Base-by-base conservation (phyloP, 2,888 invertebrate genomes). In the Pseudococcus jackbeardsleyi region DNA sequence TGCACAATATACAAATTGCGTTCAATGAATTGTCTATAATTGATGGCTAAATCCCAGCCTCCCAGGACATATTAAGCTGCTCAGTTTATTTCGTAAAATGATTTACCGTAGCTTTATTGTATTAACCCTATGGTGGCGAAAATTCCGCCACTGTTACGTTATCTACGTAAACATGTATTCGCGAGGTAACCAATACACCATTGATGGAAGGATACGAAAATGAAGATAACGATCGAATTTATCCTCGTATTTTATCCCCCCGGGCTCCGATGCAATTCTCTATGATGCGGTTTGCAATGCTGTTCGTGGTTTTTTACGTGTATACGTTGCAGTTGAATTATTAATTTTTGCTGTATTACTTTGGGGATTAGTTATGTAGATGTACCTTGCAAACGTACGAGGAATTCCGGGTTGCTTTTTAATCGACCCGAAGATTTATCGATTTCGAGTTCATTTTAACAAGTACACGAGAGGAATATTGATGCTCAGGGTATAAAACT, bases 41-140 rank as follows among this genome's bases (percentile, higher is more conserved):
- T 72, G 72, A 72, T 72, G 33, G 72, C 72, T 33, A 72, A 72
- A 72, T 72, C 72, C 33, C 72, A 72, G 72, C 72, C 72, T 64
- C 64, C 64, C 72, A 72, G 72, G 72, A 72, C 72, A 33, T 33
- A 72, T 72, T 72, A 72, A 72, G 72, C 72, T 72, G 33, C 17
- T 26, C 19, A 72, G 33, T 72, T 72, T 33, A 72, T 72, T 33
- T 33, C 33, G 39, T 72, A 12, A 72, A 72, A 72, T 72, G 72
- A 72, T 72, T 72, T 72, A 72, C 33, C 33, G 17, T 17, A 72
- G 72, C 72, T 72, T 33, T 72, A 33, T 72, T 33, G 33, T 72
- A 72, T 72, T 33, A 72, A 72, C 72, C 33, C 72, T 17, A 33
- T 33, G 72, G 72, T 33, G 33, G 42, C 33, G 33, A 72, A 33